A percentile compares a stretch with the other conserved stretches of the same genome.
Evolutionary conservation across 2,888 invertebrate species (phyloP).

Genomic region (Papilio demoleus): DNA sequence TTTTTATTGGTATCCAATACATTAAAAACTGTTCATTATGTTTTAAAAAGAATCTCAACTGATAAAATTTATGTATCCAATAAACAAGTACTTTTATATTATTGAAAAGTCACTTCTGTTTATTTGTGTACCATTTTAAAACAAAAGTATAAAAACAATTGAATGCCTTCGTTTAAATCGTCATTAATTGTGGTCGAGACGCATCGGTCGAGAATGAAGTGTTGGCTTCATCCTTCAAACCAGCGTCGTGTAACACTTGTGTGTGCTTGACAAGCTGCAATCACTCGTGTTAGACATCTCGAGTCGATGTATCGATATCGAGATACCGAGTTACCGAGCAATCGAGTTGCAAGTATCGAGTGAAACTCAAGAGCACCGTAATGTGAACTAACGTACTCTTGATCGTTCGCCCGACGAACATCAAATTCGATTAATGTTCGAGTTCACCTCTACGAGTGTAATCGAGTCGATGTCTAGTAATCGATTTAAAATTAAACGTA

Average conservation of each 20-base stretch:
- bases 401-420: slow-evolving; percentile 67
- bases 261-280: slow-evolving; percentile 68
- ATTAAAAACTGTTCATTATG: neutral
- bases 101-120: neutral
- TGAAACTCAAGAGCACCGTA: slow-evolving; percentile 68
- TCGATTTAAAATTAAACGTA: slow-evolving; percentile 55
- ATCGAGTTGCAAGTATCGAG: slow-evolving; percentile 68
- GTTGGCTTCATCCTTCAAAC: slow-evolving; percentile 46
- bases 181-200: slow-evolving; percentile 39
- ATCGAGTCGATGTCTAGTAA: slow-evolving; percentile 52
- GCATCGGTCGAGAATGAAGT: slow-evolving; percentile 52
- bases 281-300: slow-evolving; percentile 71
- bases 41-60: neutral
- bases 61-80: neutral
- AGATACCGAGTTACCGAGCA: slow-evolving; percentile 56
- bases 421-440: slow-evolving; percentile 79
- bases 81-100: neutral
- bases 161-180: neutral
- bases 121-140: neutral
- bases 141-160: neutral
- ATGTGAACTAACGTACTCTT: slow-evolving; percentile 75
- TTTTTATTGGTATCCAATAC: neutral
- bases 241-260: slow-evolving; percentile 39
- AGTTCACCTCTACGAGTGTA: slow-evolving; percentile 65
- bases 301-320: slow-evolving; percentile 56